A percentile compares a stretch with the other conserved stretches of the same genome.
Conservation (phyloP, 2,888 invertebrate genomes). For the Tiliacea citrago region DNA sequence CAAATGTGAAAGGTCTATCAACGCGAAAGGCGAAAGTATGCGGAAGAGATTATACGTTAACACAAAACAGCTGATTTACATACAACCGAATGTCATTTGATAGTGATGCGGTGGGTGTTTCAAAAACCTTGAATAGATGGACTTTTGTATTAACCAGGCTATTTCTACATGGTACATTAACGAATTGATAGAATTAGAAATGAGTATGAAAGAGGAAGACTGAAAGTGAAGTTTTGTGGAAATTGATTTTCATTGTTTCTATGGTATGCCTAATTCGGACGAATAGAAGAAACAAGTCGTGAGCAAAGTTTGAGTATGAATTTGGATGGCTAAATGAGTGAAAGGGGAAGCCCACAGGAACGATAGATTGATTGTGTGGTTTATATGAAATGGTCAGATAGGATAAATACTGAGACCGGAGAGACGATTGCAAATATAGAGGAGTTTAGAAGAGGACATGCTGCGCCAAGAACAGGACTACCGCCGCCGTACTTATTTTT, state of each 20-base stretch:
- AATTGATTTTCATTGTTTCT: neutral
- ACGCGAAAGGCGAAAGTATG: slow-evolving; percentile 53
- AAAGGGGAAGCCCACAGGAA: neutral
- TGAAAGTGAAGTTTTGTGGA: neutral
- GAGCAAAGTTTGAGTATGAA: neutral
- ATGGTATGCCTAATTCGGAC: neutral
- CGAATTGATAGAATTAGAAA: slow-evolving; percentile 11
- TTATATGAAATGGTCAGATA: no score
- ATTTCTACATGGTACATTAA: neutral
- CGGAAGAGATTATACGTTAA: slow-evolving; percentile 33
- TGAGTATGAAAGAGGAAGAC: neutral
- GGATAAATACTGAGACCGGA: no score
- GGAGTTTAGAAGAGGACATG: no score
- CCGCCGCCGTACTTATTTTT: neutral
- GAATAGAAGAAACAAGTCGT: neutral
- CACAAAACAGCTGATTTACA: slow-evolving; percentile 48
- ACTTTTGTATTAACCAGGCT: neutral
- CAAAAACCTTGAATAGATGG: slow-evolving; percentile 5
- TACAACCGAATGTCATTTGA: slow-evolving; percentile 23
- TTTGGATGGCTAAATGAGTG: neutral
- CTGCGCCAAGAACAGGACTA: no score
- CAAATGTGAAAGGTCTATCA: slow-evolving; percentile 59
- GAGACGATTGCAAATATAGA: no score
- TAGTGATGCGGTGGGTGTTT: neutral
- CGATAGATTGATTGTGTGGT: neutral